Base-by-base conservation (phyloP, 1,140 invertebrate genomes). In the Halictus rubicundus region DNA sequence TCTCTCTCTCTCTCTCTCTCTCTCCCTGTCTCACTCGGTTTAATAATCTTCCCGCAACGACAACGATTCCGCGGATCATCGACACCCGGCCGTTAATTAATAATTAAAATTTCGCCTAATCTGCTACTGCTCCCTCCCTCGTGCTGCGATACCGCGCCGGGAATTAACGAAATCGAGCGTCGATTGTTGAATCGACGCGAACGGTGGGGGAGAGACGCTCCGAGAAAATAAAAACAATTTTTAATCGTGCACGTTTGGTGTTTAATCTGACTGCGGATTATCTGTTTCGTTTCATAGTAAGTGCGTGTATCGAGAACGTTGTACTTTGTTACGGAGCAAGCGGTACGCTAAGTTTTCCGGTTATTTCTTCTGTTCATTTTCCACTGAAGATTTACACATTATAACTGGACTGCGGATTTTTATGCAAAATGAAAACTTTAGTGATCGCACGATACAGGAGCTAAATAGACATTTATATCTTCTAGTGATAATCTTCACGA, bases 21-120 rank as follows among this genome's bases (percentile, higher is more conserved):
- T 52, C 12, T 3, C 46, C 2, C 46, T 49, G 8, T 49, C 12
- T 16, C 16, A 32, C 60, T 32, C 25, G 27, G 60, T 61, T 32
- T 32, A 61, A 32, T 61, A 61, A 61, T 61, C 60, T 61, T 32
- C 19, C 60, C 27, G 60, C 14, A 32, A 61, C 21, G 27, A 19
- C 60, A 16, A n/a, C n/a, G 25, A 27, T 37, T 63, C 27, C 27
- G 60, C 60, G 27, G 60, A 63, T 63, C 60, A 63, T 63, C 60
- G 60, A 37, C 16, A 21, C 27, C 19, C 19, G 49, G 19, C 0
- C 60, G 60, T 63, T 63, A 63, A 63, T 63, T 37, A 63, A 63
- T 63, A 63, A 63, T 63, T 63, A 21, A 63, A 63, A 63, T 37
- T 63, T 37, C 60, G 60, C 7, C 60, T 37, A 37, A 63, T 63